These are phyloP conservation scores for Echinarachnius parma DNA, from an alignment of 53 echinoderm and acorn worm genomes.

Conservation along the genomic window DNA sequence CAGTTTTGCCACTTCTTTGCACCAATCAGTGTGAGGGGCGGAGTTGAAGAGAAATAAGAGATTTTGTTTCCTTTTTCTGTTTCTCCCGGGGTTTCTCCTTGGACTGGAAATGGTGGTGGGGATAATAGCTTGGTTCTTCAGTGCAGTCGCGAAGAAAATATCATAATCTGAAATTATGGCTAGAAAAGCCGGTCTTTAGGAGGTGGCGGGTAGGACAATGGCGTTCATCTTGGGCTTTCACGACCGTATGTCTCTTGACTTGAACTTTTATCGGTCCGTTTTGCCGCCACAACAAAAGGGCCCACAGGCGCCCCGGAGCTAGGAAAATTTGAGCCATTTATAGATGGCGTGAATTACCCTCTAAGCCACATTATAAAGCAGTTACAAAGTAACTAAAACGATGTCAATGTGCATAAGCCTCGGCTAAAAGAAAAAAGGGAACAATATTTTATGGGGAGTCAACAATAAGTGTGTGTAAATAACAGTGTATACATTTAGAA, in stretches of 20 bases:
- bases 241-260: not conserved
- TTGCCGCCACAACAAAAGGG: constrained; percentile 9
- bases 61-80: not conserved
- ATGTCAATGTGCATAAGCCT: too few species aligned
- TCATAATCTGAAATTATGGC: not conserved
- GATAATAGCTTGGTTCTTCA: too few species aligned
- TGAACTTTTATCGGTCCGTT: constrained; percentile 14
- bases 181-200: constrained; percentile 1
- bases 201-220: constrained; percentile 13
- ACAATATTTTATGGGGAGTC: too few species aligned
- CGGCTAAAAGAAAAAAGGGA: too few species aligned
- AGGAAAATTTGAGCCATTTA: constrained; percentile 12
- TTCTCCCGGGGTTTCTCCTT: not conserved
- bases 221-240: not conserved
- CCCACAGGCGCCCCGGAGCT: constrained; percentile 10
- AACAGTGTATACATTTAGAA: too few species aligned
- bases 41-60: too few species aligned
- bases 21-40: constrained; percentile 26
- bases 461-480: too few species aligned
- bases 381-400: too few species aligned
- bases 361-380: not conserved
- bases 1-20: constrained; percentile 24
- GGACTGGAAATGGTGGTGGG: too few species aligned
- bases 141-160: not conserved
- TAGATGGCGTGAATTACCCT: constrained; percentile 29